Evolutionary conservation across 2,888 invertebrate genomes (phyloP), one percentile per base, ranked within the genome.

Genomic region (Eristalis intricaria): DNA sequence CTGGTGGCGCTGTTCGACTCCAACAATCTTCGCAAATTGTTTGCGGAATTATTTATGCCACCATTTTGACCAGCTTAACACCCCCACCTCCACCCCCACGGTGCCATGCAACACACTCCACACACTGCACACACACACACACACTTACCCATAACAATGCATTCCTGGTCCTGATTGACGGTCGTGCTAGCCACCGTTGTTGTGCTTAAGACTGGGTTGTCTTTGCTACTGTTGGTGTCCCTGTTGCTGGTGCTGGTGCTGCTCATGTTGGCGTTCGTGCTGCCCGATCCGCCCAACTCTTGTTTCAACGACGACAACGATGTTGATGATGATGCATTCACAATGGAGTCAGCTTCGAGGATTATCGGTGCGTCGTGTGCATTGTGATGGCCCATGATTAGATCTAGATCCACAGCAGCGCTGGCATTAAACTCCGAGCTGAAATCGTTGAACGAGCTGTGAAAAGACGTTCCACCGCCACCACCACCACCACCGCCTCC

Each of bases 331-430:
- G 85, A 87, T 90, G 90, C 90, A 90, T 90, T 90, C 88, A 90
- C 90, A 90, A 91, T 91, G 89, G 91, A 90, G 90, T 91, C 91
- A 82, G 90, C 90, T 89, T 90, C 89, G 75, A 84, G 89, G 66
- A 89, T 86, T 83, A 88, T 87, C 68, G 89, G 71, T 74, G 89
- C 63, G 90, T 91, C 91, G 80, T 91, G 91, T 84, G 92, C 91
- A 89, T 91, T 92, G 40, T 76, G 77, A 71, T 73, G 83, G 58
- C 87, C 83, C 63, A 83, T 87, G 87, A 87, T 87, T 90, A 92
- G 90, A 90, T 91, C 90, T 89, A 92, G 91, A 90, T 92, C 92
- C 90, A 92, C 91, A 84, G 91, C 92, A 88, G 92, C 91, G 88
- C 91, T 92, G 38, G 91, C 91, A 90, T 91, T 91, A 89, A 91